phyloP scores from a whole-genome alignment of 2,113 vertebrate species.

The Corapipo altera region DNA sequence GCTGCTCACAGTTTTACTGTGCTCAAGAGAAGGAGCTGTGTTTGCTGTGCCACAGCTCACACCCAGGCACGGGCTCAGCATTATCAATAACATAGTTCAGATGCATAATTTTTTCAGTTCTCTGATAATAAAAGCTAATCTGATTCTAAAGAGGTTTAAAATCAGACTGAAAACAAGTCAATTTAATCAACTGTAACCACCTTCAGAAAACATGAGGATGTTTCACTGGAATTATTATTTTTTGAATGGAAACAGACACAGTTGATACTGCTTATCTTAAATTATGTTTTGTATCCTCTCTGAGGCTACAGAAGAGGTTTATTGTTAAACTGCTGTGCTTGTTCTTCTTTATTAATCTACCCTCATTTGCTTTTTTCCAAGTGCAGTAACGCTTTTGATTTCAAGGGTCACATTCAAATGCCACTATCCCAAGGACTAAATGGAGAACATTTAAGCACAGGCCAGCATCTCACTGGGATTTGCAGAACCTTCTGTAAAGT shows the following conservation, averaged over 20 bases:
- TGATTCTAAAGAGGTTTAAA: neutral
- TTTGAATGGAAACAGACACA: neutral
- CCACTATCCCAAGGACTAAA: neutral
- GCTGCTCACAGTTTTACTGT: neutral
- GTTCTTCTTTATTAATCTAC: neutral
- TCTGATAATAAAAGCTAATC: neutral
- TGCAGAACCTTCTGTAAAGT: slow-evolving; percentile 37
- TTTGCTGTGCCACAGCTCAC: neutral
- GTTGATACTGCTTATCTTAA: neutral
- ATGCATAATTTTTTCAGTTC: neutral
- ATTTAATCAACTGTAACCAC: neutral
- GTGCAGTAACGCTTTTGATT: slow-evolving; percentile 12
- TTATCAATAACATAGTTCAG: neutral
- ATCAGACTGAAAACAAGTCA: neutral
- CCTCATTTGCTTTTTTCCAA: slow-evolving; percentile 1
- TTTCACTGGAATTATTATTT: neutral
- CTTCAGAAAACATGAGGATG: neutral
- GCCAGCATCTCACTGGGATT: neutral
- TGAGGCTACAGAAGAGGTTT: neutral
- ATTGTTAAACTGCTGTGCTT: neutral
- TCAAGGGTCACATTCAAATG: slow-evolving; percentile 45
- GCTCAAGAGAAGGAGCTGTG: neutral
- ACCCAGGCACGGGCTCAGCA: neutral
- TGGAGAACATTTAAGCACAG: slow-evolving; percentile 11
- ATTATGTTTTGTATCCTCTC: neutral